Percentiles rank a stretch among this genome's conserved stretches.
phyloP scores from a whole-genome alignment of 2,888 invertebrate species.

The Cryptocheilus praepositus region DNA sequence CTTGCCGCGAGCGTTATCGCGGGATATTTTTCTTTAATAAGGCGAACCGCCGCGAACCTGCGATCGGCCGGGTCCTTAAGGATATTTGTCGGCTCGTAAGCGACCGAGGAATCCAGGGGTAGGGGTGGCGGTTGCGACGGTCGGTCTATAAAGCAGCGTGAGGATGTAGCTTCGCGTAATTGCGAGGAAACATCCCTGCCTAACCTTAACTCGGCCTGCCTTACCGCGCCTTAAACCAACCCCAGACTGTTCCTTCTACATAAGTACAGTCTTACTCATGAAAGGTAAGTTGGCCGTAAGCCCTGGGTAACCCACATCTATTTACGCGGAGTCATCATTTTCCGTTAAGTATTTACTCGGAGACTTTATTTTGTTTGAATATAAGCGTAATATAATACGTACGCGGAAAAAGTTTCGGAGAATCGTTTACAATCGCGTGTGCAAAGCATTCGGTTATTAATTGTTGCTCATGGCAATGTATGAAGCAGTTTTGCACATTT shows the following conservation, averaged over 20 bases:
- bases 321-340: too few relatives aligned
- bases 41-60: slow-evolving; percentile 19
- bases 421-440: too few relatives aligned
- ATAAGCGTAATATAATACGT: too few relatives aligned
- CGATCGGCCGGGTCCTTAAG: slow-evolving; percentile 40
- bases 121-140: slow-evolving; percentile 36
- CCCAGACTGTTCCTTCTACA: slow-evolving; percentile 21
- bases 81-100: slow-evolving; percentile 50
- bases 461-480: too few relatives aligned
- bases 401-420: too few relatives aligned
- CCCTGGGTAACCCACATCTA: too few relatives aligned
- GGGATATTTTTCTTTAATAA: slow-evolving; percentile 25
- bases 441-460: too few relatives aligned
- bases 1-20: too few relatives aligned
- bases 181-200: slow-evolving; percentile 57
- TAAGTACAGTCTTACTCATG: slow-evolving; percentile 34
- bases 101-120: slow-evolving; percentile 44
- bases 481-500: too few relatives aligned
- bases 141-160: slow-evolving; percentile 58
- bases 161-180: slow-evolving; percentile 58
- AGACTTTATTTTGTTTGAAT: too few relatives aligned
- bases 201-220: slow-evolving; percentile 52
- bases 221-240: slow-evolving; percentile 55
- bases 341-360: too few relatives aligned
- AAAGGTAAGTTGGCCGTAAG: slow-evolving; percentile 8